phyloP scores from a whole-genome alignment of 2,888 invertebrate genomes.

The Apamea crenata region DNA sequence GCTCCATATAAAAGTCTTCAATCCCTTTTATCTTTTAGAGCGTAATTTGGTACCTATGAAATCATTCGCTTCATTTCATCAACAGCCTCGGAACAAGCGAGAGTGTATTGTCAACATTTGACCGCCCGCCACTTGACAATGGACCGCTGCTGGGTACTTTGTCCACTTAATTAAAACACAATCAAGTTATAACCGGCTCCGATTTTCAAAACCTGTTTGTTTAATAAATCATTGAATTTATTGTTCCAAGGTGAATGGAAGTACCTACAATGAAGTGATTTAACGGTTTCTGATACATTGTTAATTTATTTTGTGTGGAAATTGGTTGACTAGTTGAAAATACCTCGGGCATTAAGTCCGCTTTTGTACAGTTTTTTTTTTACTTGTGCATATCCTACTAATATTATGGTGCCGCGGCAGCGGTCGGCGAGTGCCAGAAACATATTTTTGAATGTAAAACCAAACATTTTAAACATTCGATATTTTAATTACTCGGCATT shows the following conservation, averaged over 20 bases:
- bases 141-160: not conserved
- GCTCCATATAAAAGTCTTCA: not conserved
- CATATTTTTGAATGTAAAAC: too few relatives aligned
- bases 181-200: conserved; percentile 11
- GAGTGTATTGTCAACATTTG: conserved; percentile 38
- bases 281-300: conserved; percentile 1
- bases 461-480: too few relatives aligned
- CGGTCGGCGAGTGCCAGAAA: too few relatives aligned
- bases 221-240: conserved; percentile 4
- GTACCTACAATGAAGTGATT: conserved; percentile 23
- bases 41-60: not conserved
- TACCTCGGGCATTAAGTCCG: too few relatives aligned
- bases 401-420: too few relatives aligned
- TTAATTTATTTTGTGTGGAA: conserved; percentile 13
- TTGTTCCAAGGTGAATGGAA: conserved; percentile 28
- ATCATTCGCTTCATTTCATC: conserved; percentile 13
- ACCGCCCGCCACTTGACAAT: conserved; percentile 34
- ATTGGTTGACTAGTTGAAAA: not conserved
- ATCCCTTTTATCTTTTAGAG: not conserved
- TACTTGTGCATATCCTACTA: too few relatives aligned
- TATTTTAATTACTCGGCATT: too few relatives aligned
- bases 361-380: not conserved
- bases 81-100: not conserved
- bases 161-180: conserved; percentile 39
- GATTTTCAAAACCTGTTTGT: conserved; percentile 3